A percentile compares a stretch with the other conserved stretches of the same genome.
Conservation (phyloP, 2,797 vertebrate species). For the Gastrophryne carolinensis region DNA sequence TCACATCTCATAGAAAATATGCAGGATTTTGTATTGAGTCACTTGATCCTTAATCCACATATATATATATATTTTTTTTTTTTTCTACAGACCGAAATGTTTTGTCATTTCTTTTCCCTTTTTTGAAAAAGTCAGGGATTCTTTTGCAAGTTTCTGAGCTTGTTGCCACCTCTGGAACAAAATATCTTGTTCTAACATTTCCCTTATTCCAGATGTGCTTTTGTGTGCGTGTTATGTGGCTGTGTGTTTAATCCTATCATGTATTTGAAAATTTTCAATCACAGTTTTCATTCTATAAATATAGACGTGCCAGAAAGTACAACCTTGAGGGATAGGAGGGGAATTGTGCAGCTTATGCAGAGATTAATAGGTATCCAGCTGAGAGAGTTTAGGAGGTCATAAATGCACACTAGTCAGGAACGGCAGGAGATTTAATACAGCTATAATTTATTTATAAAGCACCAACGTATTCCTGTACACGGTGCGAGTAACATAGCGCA, state of each 20-base stretch:
- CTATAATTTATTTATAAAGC: slow-evolving; percentile 26
- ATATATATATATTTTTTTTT: not conserved
- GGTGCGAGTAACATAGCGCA: not conserved
- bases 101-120: not conserved
- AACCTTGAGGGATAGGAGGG: slow-evolving; percentile 10
- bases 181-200: slow-evolving; percentile 27
- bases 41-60: slow-evolving; percentile 10
- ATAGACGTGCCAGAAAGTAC: slow-evolving; percentile 24
- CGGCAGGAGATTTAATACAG: not conserved
- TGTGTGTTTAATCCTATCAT: slow-evolving; percentile 40
- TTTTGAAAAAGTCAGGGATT: not conserved
- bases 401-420: slow-evolving; percentile 22
- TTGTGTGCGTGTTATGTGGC: slow-evolving; percentile 28
- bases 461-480: not conserved
- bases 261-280: slow-evolving; percentile 43
- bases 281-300: slow-evolving; percentile 41
- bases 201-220: slow-evolving; percentile 28
- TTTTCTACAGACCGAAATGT: not conserved
- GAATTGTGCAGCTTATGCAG: slow-evolving; percentile 15
- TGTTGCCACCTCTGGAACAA: slow-evolving; percentile 11
- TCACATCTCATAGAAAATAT: slow-evolving; percentile 10
- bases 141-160: slow-evolving; percentile 1
- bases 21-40: not conserved
- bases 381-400: slow-evolving; percentile 41
- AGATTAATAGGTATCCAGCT: slow-evolving; percentile 36